Base-by-base conservation (phyloP, 2,797 vertebrate genomes). In the Oceanodroma leucorhoa region DNA sequence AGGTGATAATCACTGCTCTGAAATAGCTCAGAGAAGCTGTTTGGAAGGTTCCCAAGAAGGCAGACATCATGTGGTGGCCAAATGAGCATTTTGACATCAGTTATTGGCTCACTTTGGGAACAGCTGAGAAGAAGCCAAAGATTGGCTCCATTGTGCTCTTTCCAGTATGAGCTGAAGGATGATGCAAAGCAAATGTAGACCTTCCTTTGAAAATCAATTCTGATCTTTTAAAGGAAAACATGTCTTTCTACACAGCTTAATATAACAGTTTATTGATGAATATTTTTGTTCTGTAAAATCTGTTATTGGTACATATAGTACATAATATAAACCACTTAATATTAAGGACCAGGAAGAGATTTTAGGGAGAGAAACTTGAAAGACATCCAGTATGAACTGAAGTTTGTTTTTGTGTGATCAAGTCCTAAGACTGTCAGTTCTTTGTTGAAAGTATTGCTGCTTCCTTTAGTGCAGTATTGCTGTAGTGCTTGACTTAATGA, bases 1-100 rank as follows among this genome's bases (percentile, higher is more conserved):
- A 94, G 75, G 93, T 95, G 90, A 97, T 95, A 93, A 95, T 94
- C 80, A 66, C 24, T 46, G 45, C 57, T 93, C 76, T 95, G 77
- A 95, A 97, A 91, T 62, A 78, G 29, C 30, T 83, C 77, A 82
- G 88, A 96, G 82, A 97, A 95, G 55, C 89, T 90, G 43, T 93
- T 97, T 96, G 96, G 93, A 97, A 96, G 66, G 90, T 92, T 96
- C 83, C 94, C 79, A 65, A 57, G 95, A 89, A 87, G 73, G 87
- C 76, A 96, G 76, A 77, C 46, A 93, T 87, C 82, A 96, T 94
- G 77, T 94, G 94, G 87, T 96, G 70, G 95, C 94, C 95, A 97
- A 97, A 96, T 95, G 97, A 96, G 26, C 40, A 8, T 92, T 95
- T 80, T 94, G 88, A 97, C 73, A 92, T 94, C 80, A 91, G 64